Conservation (phyloP, 2,888 invertebrate genomes). For the Diadromus collaris region DNA sequence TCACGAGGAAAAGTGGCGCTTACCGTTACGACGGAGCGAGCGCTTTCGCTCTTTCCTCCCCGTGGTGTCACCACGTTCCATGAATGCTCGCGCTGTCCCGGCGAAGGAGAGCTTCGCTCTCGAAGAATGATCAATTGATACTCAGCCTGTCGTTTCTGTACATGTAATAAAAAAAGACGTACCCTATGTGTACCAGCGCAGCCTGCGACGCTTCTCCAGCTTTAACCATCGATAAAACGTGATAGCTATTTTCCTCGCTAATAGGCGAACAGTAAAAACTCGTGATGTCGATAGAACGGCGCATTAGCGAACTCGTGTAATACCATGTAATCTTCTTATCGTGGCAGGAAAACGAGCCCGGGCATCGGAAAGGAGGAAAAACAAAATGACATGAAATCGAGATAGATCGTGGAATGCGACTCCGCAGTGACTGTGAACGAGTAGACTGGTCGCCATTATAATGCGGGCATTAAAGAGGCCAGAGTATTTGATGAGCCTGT, state of each 20-base stretch:
- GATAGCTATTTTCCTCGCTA: background rate
- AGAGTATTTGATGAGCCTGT: slow-evolving; percentile 11
- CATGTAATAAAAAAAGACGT: background rate
- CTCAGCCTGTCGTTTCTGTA: background rate
- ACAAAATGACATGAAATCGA: background rate
- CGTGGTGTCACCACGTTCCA: too few species aligned
- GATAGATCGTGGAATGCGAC: slow-evolving; percentile 6
- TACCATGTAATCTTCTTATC: slow-evolving; percentile 9
- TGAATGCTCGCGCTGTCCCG: background rate
- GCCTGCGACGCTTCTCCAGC: background rate
- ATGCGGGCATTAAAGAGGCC: background rate
- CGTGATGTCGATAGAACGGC: background rate
- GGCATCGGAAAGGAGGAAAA: background rate
- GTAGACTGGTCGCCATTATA: slow-evolving; percentile 4
- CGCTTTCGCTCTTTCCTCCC: background rate
- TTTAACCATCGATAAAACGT: background rate
- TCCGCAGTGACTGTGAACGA: background rate
- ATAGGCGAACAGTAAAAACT: background rate
- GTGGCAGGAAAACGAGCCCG: background rate
- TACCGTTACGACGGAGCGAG: background rate
- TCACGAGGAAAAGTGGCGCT: background rate
- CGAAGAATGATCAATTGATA: background rate
- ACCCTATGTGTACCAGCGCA: background rate
- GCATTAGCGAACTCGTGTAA: slow-evolving; percentile 2
- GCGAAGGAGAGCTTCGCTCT: background rate